phyloP scores from a whole-genome alignment of 2,888 invertebrate genomes.

The Cyaniris semiargus region DNA sequence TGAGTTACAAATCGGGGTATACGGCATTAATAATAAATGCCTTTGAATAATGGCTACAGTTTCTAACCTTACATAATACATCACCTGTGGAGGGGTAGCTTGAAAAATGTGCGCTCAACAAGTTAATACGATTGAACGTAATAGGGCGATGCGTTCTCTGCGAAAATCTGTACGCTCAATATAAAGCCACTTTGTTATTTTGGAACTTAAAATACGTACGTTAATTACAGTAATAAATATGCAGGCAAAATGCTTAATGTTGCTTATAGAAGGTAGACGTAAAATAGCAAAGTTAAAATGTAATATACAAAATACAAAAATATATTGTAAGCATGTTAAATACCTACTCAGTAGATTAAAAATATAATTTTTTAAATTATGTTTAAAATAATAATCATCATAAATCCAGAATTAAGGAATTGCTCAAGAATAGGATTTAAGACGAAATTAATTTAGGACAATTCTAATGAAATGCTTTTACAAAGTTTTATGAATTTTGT shows the following conservation, averaged over 20 bases:
- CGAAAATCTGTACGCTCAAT: not conserved
- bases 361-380: not conserved
- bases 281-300: not conserved
- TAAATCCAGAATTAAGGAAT: not conserved
- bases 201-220: not conserved
- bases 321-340: too few relatives aligned
- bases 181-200: not conserved
- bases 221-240: not conserved
- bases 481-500: not conserved
- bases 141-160: not conserved
- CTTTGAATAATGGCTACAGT: constrained; percentile 19
- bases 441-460: not conserved
- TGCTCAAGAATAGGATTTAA: not conserved
- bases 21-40: constrained; percentile 23
- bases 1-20: constrained; percentile 15
- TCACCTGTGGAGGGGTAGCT: not conserved
- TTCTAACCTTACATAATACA: not conserved
- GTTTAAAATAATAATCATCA: too few relatives aligned
- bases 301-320: too few relatives aligned
- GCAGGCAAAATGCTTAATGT: not conserved
- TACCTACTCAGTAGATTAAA: too few relatives aligned
- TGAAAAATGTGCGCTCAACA: constrained; percentile 18
- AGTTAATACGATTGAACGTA: not conserved
- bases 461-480: not conserved
- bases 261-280: not conserved